Conservation (phyloP, 2,113 vertebrate species). For the Geococcyx californianus region DNA sequence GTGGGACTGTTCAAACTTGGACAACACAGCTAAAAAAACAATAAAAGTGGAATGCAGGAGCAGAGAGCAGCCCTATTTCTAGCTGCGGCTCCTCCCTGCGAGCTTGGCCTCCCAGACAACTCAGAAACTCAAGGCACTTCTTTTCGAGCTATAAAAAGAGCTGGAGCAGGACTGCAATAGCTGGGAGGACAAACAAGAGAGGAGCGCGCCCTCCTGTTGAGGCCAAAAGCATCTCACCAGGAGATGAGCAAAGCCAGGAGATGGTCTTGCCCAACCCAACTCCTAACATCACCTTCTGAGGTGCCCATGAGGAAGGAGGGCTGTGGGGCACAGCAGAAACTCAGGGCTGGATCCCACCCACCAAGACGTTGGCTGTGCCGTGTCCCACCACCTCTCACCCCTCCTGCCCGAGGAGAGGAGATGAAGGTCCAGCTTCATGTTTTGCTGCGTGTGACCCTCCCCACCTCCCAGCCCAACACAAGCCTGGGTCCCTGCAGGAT, state of each 20-base stretch:
- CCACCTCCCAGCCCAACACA: neutral
- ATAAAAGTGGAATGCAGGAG: conserved; percentile 26
- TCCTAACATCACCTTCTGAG: neutral
- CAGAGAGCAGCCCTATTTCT: conserved; percentile 33
- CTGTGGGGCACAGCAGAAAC: neutral
- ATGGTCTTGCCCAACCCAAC: neutral
- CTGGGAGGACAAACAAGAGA: neutral
- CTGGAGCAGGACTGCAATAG: conserved; percentile 1
- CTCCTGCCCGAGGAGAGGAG: neutral
- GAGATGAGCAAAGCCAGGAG: neutral
- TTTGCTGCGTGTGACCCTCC: accelerated
- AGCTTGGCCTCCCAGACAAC: neutral
- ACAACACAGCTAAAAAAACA: neutral
- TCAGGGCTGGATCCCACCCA: neutral
- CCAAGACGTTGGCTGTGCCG: accelerated
- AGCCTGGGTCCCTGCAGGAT: neutral
- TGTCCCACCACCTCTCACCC: neutral
- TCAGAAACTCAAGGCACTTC: conserved; percentile 27
- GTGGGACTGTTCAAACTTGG: conserved; percentile 30
- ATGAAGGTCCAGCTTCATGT: neutral
- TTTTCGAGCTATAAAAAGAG: conserved; percentile 31
- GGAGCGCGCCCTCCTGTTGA: neutral
- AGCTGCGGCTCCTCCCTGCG: conserved; percentile 17
- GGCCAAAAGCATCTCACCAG: neutral
- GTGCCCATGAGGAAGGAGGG: neutral